Evolutionary conservation across 2,888 invertebrate species (phyloP), one percentile per base, ranked within the genome.

Genomic region (Pterostichus niger): DNA sequence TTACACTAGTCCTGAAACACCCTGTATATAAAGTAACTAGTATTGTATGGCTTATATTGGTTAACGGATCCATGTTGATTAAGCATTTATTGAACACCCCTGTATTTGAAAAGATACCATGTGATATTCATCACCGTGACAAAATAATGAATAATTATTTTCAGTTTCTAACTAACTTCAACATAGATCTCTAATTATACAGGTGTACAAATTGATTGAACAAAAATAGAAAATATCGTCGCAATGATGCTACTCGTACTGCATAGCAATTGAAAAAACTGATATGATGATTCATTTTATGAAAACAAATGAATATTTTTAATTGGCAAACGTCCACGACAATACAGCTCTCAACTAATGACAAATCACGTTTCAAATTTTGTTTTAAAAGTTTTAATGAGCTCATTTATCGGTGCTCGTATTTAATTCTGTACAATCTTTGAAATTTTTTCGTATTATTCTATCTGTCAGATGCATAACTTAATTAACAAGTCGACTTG

Each of bases 381-480:
- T 86, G 85, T 85, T 85, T 85, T 85, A 84, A 85, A 87, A 86
- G 85, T 86, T 87, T 87, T 87, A 87, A 87, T 86, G 85, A 87
- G 86, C 85, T 86, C 85, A 86, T 86, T 86, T 86, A 86, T 86
- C 84, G 86, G 84, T 75, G 85, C 81, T 85, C 44, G 44, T 49
- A 40, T 56, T 82, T 46, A 75, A 59, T 82, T 73, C 71, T 54
- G 13, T 73, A 71, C 35, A 54, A 81, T 81, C 35, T 54, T 49
- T 31, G 52, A 80, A 44, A 46, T 24, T 80, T 81, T 81, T 81
- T 44, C 33, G 56, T 75, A 33, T 73, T 46, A 46, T 82, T 59
- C 15, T 46, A 82, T 31, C 75, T 82, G 82, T 71, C 80, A 46
- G 40, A 15, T 82, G 82, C 82, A 82, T 71, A 59, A 56, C 44